Conservation (phyloP, 2,113 vertebrate genomes). For the Trichomycterus rosablanca region DNA sequence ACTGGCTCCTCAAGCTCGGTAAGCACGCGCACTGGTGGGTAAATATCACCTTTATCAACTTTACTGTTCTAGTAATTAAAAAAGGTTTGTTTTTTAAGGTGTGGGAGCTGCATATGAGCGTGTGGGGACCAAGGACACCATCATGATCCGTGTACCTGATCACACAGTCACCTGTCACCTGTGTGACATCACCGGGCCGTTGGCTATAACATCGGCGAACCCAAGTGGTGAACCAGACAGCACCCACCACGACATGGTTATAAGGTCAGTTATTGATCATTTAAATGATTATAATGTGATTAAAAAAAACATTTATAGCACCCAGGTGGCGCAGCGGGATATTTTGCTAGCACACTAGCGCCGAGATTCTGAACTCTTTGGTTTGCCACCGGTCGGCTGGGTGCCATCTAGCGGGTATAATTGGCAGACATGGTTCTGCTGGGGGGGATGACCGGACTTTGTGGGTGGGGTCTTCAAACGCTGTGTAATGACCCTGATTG, state of each 20-base stretch:
- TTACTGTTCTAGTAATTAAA: background rate
- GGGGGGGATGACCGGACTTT: too few relatives aligned
- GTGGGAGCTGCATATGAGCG: constrained; percentile 77
- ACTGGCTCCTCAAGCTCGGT: constrained; percentile 82
- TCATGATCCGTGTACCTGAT: constrained; percentile 87
- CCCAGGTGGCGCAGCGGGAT: too few relatives aligned
- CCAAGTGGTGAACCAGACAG: constrained; percentile 84
- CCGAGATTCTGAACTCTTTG: too few relatives aligned
- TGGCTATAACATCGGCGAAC: constrained; percentile 85
- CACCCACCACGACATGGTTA: constrained; percentile 84
- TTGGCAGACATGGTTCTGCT: too few relatives aligned
- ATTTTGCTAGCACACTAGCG: too few relatives aligned
- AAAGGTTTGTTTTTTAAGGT: constrained; percentile 63
- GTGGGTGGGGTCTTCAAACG: too few relatives aligned
- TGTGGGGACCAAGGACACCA: constrained; percentile 83
- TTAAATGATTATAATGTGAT: too few relatives aligned
- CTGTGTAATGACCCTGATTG: too few relatives aligned
- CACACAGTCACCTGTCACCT: constrained; percentile 77
- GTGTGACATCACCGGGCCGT: constrained; percentile 78
- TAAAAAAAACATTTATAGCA: too few relatives aligned
- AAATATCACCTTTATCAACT: background rate
- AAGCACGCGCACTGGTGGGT: constrained; percentile 18
- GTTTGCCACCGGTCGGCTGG: too few relatives aligned
- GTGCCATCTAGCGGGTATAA: too few relatives aligned
- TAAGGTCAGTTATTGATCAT: constrained; percentile 70